Conservation (phyloP, 2,797 vertebrate species). For the Holocentrus rufus region DNA sequence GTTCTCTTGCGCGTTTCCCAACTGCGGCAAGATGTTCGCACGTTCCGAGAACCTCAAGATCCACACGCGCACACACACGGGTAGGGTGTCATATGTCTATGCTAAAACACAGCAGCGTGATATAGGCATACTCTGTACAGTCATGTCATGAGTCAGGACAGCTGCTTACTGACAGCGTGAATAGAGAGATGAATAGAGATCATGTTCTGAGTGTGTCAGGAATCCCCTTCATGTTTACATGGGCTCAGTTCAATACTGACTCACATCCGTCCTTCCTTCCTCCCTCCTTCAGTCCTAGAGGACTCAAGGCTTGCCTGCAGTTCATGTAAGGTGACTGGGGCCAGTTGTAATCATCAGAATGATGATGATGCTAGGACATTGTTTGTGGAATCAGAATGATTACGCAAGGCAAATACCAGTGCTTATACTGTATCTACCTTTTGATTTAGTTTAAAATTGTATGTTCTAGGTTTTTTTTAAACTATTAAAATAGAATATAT, state of each 20-base stretch:
- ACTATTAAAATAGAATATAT: no score
- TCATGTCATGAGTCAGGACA: conserved; percentile 35
- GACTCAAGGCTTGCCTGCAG: conserved; percentile 36
- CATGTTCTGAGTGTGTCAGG: conserved; percentile 49
- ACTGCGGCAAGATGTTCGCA: conserved; percentile 97
- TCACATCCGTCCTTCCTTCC: conserved; percentile 33
- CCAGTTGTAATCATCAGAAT: conserved; percentile 28
- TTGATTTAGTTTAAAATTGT: no score
- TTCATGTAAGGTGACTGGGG: conserved; percentile 63
- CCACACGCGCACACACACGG: conserved; percentile 96
- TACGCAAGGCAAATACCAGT: no score
- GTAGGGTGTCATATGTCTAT: conserved; percentile 77
- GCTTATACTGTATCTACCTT: no score
- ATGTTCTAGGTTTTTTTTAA: no score
- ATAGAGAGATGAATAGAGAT: conserved; percentile 36
- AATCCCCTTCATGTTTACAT: conserved; percentile 68
- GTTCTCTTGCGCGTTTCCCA: conserved; percentile 93
- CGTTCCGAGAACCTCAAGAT: conserved; percentile 98
- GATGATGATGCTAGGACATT: background rate
- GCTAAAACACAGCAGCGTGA: background rate
- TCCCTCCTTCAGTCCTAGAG: conserved; percentile 61
- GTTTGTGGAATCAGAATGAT: background rate
- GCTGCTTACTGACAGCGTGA: conserved; percentile 13
- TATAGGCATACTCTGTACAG: background rate
- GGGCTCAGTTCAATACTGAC: conserved; percentile 53